Percentiles rank a stretch among this genome's conserved stretches.
phyloP scores from a whole-genome alignment of 2,888 invertebrate species.

The Drosophila fulvimacula region DNA sequence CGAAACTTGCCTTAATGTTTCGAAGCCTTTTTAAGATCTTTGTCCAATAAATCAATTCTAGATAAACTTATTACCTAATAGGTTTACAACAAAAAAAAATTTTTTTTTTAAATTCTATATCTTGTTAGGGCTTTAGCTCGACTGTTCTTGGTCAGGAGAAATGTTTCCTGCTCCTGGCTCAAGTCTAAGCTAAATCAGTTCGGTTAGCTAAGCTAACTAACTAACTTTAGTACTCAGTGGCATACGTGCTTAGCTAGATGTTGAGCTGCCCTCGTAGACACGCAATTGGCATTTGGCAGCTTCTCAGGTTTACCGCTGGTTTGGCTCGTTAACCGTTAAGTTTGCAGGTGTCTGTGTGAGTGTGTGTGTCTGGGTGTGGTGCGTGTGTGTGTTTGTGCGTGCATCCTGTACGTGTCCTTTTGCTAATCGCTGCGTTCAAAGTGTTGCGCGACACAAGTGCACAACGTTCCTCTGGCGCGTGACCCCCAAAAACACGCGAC shows the following conservation, averaged over 20 bases:
- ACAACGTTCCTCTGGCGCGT: constrained; percentile 56
- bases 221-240: not conserved
- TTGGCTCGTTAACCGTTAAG: constrained; percentile 66
- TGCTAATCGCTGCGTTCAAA: constrained; percentile 74
- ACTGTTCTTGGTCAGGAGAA: no score
- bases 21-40: no score
- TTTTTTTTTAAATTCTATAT: no score
- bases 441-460: constrained; percentile 52
- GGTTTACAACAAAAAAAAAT: no score
- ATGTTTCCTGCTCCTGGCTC: no score
- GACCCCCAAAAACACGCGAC: constrained; percentile 39
- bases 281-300: constrained; percentile 15
- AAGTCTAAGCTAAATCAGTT: no score
- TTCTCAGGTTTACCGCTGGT: constrained; percentile 48
- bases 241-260: not conserved
- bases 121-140: no score
- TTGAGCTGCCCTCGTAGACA: constrained; percentile 11
- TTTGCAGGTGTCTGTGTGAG: constrained; percentile 11
- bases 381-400: constrained; percentile 13
- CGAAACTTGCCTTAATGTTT: not conserved
- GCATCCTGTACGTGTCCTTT: constrained; percentile 71
- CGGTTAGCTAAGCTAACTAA: no score
- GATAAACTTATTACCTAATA: no score
- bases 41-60: no score
- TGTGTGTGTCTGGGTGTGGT: constrained; percentile 4